Percentiles rank a stretch among this genome's conserved stretches.
Conservation (phyloP, 2,113 vertebrate genomes). For the Tonatia bakeri region DNA sequence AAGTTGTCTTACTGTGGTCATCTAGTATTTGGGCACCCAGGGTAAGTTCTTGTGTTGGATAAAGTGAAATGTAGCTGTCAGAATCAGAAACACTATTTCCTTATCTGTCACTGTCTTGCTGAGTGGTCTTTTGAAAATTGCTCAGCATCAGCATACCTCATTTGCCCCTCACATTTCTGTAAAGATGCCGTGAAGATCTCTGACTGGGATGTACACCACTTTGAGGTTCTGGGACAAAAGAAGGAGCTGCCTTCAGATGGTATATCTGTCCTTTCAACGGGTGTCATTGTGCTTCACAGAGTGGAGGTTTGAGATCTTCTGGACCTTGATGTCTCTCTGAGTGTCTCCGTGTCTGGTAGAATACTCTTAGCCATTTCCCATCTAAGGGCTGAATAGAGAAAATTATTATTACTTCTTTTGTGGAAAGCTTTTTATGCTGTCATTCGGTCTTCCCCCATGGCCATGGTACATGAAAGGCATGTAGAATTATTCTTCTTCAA, state of each 20-base stretch:
- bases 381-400: neutral
- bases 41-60: neutral
- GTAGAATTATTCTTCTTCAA: neutral
- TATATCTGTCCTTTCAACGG: neutral
- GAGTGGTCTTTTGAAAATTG: neutral
- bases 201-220: neutral
- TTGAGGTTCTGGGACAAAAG: neutral
- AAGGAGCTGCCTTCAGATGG: neutral
- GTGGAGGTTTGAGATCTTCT: neutral
- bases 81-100: neutral
- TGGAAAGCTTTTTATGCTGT: neutral
- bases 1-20: neutral
- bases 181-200: neutral
- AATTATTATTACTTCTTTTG: neutral
- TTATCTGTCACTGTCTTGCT: neutral
- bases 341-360: neutral
- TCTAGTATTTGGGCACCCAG: neutral
- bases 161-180: neutral
- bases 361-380: neutral
- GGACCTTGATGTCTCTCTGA: neutral
- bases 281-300: neutral
- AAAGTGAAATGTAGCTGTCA: neutral
- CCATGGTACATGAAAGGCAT: neutral
- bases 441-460: conserved; percentile 22
- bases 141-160: neutral